A percentile compares a stretch with the other conserved stretches of the same genome.
These are phyloP conservation scores for Porites rus DNA, from an alignment of 92 coral and sea anemone species.

Conservation along the genomic window DNA sequence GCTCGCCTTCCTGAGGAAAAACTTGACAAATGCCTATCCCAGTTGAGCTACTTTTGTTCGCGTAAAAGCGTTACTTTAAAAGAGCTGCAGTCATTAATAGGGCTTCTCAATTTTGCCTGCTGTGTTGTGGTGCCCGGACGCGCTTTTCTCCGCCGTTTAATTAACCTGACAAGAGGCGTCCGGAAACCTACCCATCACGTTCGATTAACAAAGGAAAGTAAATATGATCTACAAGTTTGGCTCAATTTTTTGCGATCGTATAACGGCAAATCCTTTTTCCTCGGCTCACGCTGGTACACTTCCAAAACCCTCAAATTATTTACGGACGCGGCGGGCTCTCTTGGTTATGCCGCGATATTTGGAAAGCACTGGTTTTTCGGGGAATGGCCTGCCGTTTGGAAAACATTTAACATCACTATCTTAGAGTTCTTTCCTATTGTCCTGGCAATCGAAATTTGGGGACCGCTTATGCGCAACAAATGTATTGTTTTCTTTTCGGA, in stretches of 20 bases:
- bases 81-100: too few species aligned
- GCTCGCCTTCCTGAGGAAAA: conserved; percentile 68
- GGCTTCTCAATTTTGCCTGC: conserved; percentile 31
- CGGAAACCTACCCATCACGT: conserved; percentile 22
- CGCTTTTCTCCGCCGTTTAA: conserved; percentile 29
- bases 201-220: background rate
- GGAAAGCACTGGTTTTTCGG: background rate
- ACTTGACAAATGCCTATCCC: conserved; percentile 39
- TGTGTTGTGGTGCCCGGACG: background rate
- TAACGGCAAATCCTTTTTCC: conserved; percentile 43
- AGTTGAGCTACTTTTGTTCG: too few species aligned
- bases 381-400: too few species aligned
- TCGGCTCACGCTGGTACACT: conserved; percentile 16
- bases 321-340: background rate
- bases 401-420: too few species aligned
- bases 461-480: conserved; percentile 25
- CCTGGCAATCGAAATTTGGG: conserved; percentile 54
- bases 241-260: conserved; percentile 19
- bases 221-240: conserved; percentile 39
- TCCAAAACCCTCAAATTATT: background rate
- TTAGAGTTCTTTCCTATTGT: conserved; percentile 8
- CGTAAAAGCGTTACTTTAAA: too few species aligned
- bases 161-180: conserved; percentile 41
- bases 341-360: background rate
- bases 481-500: too few species aligned